Evolutionary conservation across 2,113 vertebrate species (phyloP).

Genomic region (Empidonax traillii): DNA sequence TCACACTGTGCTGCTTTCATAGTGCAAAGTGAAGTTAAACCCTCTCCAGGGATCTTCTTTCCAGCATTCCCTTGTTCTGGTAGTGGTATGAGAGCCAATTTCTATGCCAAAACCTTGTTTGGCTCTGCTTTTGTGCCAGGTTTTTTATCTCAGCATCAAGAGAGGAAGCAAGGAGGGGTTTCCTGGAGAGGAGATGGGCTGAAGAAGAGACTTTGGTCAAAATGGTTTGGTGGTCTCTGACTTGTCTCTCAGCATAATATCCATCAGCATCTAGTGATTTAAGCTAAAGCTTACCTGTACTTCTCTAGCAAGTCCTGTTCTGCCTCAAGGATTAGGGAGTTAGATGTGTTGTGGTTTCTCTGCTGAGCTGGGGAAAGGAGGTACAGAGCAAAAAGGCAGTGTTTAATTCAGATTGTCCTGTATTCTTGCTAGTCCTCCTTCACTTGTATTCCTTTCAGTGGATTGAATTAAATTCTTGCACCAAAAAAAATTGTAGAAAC

Average conservation of each 20-base stretch:
- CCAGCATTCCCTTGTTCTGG: conserved; percentile 35
- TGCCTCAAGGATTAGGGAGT: neutral
- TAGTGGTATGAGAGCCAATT: neutral
- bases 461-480: neutral
- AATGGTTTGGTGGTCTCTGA: neutral
- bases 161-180: neutral
- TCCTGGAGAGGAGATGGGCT: neutral
- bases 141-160: conserved; percentile 4
- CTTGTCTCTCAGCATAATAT: neutral
- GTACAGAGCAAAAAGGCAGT: neutral
- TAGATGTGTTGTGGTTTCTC: neutral
- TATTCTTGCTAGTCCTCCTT: neutral
- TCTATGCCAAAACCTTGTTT: conserved; percentile 7
- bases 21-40: neutral
- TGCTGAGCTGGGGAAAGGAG: neutral
- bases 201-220: neutral
- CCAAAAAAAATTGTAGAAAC: neutral
- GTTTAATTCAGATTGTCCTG: neutral
- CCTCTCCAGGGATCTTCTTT: conserved; percentile 2
- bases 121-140: conserved; percentile 25
- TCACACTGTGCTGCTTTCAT: neutral
- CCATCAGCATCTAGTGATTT: neutral
- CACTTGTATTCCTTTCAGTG: neutral
- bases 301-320: neutral
- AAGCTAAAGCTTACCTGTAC: neutral